Evolutionary conservation across 2,113 vertebrate species (phyloP).

Genomic region (Myodes glareolus): DNA sequence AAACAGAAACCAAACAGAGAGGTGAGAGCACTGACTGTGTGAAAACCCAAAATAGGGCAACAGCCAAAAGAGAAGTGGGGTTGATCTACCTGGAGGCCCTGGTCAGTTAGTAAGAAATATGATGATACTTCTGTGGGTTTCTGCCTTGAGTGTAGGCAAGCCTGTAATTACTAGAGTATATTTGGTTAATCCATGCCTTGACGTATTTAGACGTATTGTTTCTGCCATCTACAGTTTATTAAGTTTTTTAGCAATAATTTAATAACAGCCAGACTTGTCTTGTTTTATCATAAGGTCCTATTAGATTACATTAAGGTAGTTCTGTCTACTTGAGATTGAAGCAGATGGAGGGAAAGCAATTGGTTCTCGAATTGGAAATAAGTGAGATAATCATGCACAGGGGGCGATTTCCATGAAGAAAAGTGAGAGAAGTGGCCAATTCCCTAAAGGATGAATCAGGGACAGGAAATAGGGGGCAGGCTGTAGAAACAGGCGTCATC

Average conservation of each 20-base stretch:
- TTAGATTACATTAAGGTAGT: not conserved
- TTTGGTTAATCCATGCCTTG: conserved; percentile 6
- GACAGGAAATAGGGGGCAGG: not conserved
- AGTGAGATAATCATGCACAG: not conserved
- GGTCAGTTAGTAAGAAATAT: not conserved
- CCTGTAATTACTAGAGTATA: not conserved
- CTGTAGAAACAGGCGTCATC: not conserved
- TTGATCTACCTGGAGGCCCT: not conserved
- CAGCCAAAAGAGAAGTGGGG: not conserved
- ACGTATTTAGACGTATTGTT: conserved; percentile 41
- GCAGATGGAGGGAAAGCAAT: conserved; percentile 7
- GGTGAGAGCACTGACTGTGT: not conserved
- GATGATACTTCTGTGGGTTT: not conserved
- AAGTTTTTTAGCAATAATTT: conserved; percentile 62
- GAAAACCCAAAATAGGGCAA: not conserved
- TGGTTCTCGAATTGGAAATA: conserved; percentile 37
- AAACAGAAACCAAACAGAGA: not conserved
- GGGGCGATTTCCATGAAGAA: conserved; percentile 31
- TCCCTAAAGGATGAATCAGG: conserved; percentile 53
- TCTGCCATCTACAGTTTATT: conserved; percentile 42
- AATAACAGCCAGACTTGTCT: conserved; percentile 30
- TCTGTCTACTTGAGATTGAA: conserved; percentile 39
- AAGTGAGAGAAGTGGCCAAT: conserved; percentile 6
- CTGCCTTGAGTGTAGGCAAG: not conserved
- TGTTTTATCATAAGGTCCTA: conserved; percentile 34